Evolutionary conservation across 92 coral and sea anemone species (phyloP).

Genomic region (Heliopora coerulea): DNA sequence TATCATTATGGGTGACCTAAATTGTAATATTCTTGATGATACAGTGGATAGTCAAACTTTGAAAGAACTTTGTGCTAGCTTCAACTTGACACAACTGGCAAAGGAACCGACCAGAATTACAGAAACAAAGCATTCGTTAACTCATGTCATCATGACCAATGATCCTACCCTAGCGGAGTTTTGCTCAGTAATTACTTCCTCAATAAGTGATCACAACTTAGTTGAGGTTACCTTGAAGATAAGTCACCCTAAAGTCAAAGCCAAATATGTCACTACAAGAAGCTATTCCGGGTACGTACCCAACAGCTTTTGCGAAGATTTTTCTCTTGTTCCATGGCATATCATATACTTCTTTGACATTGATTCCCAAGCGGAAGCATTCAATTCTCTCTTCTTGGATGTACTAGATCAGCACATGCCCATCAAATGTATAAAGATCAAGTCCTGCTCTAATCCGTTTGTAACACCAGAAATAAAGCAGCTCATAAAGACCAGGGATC

Average conservation of each 20-base stretch:
- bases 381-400: constrained; percentile 49
- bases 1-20: constrained; percentile 63
- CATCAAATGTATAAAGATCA: constrained; percentile 45
- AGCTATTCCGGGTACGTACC: constrained; percentile 52
- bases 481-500: constrained; percentile 51
- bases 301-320: constrained; percentile 37
- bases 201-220: constrained; percentile 48
- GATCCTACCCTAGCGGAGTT: constrained; percentile 24
- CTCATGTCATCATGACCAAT: constrained; percentile 52
- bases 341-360: constrained; percentile 50
- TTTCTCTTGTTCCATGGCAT: constrained; percentile 52
- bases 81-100: constrained; percentile 46
- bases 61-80: too few species aligned
- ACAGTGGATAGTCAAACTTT: constrained; percentile 33
- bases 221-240: constrained; percentile 37
- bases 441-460: constrained; percentile 49
- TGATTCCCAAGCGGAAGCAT: constrained; percentile 53
- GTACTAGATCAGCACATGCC: constrained; percentile 49
- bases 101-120: constrained; percentile 59
- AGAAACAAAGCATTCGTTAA: constrained; percentile 46
- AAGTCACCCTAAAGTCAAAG: constrained; percentile 45
- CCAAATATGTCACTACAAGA: constrained; percentile 50
- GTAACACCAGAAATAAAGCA: constrained; percentile 48
- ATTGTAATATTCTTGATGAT: constrained; percentile 46
- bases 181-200: constrained; percentile 34